phyloP scores from a whole-genome alignment of 1,140 invertebrate species.

The Thaumatotibia leucotreta region DNA sequence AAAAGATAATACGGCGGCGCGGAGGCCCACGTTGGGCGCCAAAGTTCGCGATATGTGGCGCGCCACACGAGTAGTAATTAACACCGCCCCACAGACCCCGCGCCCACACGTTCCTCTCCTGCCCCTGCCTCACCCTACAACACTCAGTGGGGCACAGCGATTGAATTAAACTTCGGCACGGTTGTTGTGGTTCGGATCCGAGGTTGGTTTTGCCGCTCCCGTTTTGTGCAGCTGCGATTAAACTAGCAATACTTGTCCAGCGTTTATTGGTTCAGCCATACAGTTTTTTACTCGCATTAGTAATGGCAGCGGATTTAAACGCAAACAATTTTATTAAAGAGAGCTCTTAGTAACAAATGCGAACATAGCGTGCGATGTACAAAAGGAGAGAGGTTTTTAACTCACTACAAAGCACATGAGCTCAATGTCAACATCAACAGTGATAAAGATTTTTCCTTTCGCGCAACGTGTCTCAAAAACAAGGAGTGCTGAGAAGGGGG shows the following conservation, averaged over 20 bases:
- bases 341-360: not conserved
- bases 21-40: slow-evolving; percentile 45
- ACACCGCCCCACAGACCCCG: slow-evolving; percentile 42
- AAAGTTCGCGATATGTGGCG: slow-evolving; percentile 64
- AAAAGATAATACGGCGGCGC: slow-evolving; percentile 50
- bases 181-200: slow-evolving; percentile 64
- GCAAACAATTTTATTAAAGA: not conserved
- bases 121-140: slow-evolving; percentile 21
- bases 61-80: slow-evolving; percentile 70
- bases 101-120: slow-evolving; percentile 21
- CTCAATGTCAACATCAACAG: slow-evolving; percentile 71
- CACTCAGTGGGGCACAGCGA: slow-evolving; percentile 51
- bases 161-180: slow-evolving; percentile 71
- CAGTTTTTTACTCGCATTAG: slow-evolving; percentile 28
- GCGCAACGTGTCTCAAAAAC: slow-evolving; percentile 57
- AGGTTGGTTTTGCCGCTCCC: slow-evolving; percentile 65
- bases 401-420: slow-evolving; percentile 31
- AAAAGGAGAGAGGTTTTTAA: slow-evolving; percentile 34
- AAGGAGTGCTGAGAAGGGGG: slow-evolving; percentile 53
- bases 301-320: not conserved
- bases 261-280: slow-evolving; percentile 62
- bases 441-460: slow-evolving; percentile 53
- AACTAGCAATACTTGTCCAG: slow-evolving; percentile 64
- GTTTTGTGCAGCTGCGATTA: slow-evolving; percentile 68
- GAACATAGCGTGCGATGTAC: slow-evolving; percentile 21